Percentiles rank a stretch among this genome's conserved stretches.
These are phyloP conservation scores for Camponotus pennsylvanicus DNA, from an alignment of 1,140 invertebrate genomes.

Conservation along the genomic window DNA sequence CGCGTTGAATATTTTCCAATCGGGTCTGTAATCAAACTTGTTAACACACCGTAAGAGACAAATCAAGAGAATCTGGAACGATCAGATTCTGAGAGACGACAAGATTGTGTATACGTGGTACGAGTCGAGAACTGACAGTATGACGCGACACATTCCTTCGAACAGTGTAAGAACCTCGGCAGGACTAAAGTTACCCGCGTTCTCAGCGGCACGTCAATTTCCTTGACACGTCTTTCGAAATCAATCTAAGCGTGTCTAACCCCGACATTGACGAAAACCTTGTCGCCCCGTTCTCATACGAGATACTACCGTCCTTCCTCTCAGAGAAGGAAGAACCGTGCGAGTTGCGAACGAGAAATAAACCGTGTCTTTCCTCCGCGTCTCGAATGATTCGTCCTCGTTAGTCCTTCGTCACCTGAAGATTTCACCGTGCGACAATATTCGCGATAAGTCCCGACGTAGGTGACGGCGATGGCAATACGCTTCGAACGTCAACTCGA, in stretches of 20 bases:
- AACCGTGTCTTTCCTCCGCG: not conserved
- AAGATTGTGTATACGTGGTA: slow-evolving; percentile 4
- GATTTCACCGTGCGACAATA: not conserved
- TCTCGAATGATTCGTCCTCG: slow-evolving; percentile 4
- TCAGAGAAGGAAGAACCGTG: not conserved
- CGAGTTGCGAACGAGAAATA: slow-evolving; percentile 12
- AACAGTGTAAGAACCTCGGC: slow-evolving; percentile 39
- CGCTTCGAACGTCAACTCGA: slow-evolving; percentile 5
- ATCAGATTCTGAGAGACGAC: slow-evolving; percentile 7
- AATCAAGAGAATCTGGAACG: not conserved
- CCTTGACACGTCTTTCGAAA: slow-evolving; percentile 38
- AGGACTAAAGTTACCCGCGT: slow-evolving; percentile 16
- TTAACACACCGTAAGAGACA: not conserved
- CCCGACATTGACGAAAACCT: not conserved
- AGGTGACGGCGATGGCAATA: slow-evolving; percentile 26
- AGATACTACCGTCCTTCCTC: not conserved
- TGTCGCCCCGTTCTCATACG: not conserved
- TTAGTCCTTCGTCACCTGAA: not conserved
- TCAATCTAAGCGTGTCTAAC: slow-evolving; percentile 18
- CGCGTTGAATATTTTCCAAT: not conserved
- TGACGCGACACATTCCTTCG: slow-evolving; percentile 68
- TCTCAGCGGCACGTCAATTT: slow-evolving; percentile 54
- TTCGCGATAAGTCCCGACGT: not conserved
- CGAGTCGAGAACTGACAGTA: slow-evolving; percentile 32
- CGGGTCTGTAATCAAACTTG: not conserved